Evolutionary conservation across 2,113 vertebrate genomes (phyloP).

Genomic region (Dromas ardeola): DNA sequence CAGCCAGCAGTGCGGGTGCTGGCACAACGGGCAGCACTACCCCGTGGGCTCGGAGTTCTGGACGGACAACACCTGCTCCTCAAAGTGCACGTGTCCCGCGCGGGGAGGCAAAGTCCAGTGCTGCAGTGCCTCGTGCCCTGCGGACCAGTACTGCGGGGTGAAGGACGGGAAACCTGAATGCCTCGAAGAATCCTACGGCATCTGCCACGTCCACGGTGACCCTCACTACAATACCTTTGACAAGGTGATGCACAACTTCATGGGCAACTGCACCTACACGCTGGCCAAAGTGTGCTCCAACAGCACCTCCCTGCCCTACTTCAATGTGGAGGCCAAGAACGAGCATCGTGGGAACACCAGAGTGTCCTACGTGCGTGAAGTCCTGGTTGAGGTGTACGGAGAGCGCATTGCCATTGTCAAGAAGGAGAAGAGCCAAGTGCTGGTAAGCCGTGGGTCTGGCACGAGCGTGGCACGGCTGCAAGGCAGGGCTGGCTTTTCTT

Average conservation of each 20-base stretch:
- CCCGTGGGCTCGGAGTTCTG: slow-evolving; percentile 71
- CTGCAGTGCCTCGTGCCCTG: slow-evolving; percentile 58
- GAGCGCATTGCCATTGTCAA: slow-evolving; percentile 72
- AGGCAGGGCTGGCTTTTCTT: not conserved
- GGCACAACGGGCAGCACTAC: slow-evolving; percentile 53
- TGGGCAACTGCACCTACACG: slow-evolving; percentile 79
- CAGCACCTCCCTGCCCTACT: slow-evolving; percentile 68
- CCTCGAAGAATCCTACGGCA: slow-evolving; percentile 43
- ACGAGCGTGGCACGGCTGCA: rapidly evolving
- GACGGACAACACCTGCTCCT: slow-evolving; percentile 74
- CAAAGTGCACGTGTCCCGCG: slow-evolving; percentile 73
- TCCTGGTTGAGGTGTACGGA: slow-evolving; percentile 66
- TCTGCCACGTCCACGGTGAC: slow-evolving; percentile 75
- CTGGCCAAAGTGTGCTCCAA: slow-evolving; percentile 78
- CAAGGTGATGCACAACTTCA: slow-evolving; percentile 76
- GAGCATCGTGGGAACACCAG: slow-evolving; percentile 63
- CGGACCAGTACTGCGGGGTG: slow-evolving; percentile 69
- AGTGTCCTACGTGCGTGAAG: slow-evolving; percentile 69
- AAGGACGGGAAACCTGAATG: slow-evolving; percentile 24
- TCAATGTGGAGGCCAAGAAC: slow-evolving; percentile 80
- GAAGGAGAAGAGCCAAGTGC: slow-evolving; percentile 66
- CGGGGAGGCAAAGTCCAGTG: slow-evolving; percentile 74
- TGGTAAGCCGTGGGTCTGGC: slow-evolving; percentile 71
- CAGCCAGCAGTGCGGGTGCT: slow-evolving; percentile 50
- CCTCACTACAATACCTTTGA: slow-evolving; percentile 82